Base-by-base conservation (phyloP, 2,888 invertebrate species). In the Agrochola litura region DNA sequence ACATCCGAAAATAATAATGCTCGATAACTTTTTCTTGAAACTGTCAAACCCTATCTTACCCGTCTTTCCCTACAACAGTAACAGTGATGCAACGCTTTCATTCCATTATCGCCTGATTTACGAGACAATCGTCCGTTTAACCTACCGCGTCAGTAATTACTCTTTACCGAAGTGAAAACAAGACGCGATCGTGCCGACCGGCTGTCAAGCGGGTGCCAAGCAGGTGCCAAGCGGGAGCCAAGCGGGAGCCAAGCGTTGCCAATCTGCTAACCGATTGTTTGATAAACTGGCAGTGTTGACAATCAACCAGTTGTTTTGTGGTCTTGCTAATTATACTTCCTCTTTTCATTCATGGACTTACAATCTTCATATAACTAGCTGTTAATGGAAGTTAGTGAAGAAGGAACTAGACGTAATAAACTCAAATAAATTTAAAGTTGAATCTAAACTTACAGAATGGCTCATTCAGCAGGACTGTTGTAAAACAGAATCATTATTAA, bases 81-180 rank as follows among this genome's bases (percentile, higher is more conserved):
- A 64, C 52, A 41, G 64, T 58, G 67, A 30, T 61, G 63, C 63
- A 76, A 71, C 58, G 56, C 64, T 74, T 77, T 69, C 63, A 61
- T 76, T 73, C 68, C 64, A 67, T 81, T 78, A 76, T 69, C 79
- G 79, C 54, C 58, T 80, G 87, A 88, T 87, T 87, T 88, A 87
- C 79, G 87, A 86, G 54, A 66, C 76, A 75, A 82, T 82, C 84
- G 79, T 64, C 60, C 81, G 71, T 76, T 83, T 85, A 77, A 83
- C 76, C 19, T 37, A 43, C 64, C 56, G 25, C 69, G 49, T 56
- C 41, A 60, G 77, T 88, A 82, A 88, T 79, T 81, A 86, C 84
- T 73, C 67, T 81, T 83, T 78, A 83, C 75, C 60, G 70, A 64
- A 52, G 71, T 56, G 63, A 72, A 81, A 81, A 86, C 81, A 81